Evolutionary conservation across 1,140 invertebrate genomes (phyloP).

Genomic region (Lordiphosa mommai): DNA sequence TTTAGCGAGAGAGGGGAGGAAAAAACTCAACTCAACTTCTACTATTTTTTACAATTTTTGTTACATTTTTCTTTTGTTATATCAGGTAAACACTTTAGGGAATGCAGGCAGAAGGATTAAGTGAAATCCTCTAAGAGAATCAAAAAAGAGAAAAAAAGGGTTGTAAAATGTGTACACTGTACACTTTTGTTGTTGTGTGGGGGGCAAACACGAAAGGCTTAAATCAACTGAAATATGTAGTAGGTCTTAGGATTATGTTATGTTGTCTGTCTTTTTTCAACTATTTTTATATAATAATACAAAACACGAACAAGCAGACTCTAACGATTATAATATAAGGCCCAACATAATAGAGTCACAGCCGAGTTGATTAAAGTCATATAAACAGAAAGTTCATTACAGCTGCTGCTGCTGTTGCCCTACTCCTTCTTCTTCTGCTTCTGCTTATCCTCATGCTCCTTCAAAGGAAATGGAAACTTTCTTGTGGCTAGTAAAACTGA

Average conservation of each 20-base stretch:
- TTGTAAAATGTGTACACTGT: too few relatives aligned
- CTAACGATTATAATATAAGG: conserved; percentile 16
- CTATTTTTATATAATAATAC: neutral
- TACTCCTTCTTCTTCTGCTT: neutral
- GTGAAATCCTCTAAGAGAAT: neutral
- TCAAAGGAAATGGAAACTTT: too few relatives aligned
- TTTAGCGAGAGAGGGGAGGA: neutral
- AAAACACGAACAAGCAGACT: conserved; percentile 2
- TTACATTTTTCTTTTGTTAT: conserved; percentile 19
- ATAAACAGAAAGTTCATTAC: conserved; percentile 13
- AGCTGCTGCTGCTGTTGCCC: neutral
- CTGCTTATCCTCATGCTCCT: too few relatives aligned
- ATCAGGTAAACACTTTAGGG: conserved; percentile 34
- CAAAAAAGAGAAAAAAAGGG: conserved; percentile 15
- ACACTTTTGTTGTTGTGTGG: conserved; percentile 25
- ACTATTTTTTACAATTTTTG: neutral
- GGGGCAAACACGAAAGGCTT: conserved; percentile 32
- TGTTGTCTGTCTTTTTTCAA: too few relatives aligned
- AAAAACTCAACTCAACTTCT: conserved; percentile 7
- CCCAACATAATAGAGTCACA: conserved; percentile 11
- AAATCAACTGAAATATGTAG: conserved; percentile 29
- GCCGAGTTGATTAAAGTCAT: conserved; percentile 34
- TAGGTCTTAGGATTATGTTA: neutral
- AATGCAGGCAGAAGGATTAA: conserved; percentile 32
- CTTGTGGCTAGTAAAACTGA: too few relatives aligned